Conservation (phyloP, 2,888 invertebrate genomes). For the Leptopilina myrica region DNA sequence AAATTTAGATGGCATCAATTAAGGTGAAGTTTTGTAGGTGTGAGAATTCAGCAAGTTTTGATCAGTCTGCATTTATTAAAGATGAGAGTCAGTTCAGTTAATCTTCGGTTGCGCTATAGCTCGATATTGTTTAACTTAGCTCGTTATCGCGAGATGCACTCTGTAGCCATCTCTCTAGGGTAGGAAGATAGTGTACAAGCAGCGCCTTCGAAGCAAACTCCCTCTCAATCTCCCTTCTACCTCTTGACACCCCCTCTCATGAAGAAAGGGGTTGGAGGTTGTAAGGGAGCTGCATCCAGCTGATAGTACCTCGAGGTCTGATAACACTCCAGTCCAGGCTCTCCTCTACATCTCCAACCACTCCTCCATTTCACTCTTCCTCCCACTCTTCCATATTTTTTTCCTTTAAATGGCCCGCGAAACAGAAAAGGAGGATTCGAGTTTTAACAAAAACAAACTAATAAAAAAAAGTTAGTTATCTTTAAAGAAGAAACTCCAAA, state of each 20-base stretch:
- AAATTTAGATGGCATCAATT: constrained; percentile 22
- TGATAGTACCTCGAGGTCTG: constrained; percentile 73
- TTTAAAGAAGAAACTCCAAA: constrained; percentile 31
- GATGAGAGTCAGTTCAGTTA: constrained; percentile 65
- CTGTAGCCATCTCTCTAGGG: constrained; percentile 74
- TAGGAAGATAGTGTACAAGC: constrained; percentile 67
- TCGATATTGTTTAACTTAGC: constrained; percentile 77
- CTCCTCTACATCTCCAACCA: constrained; percentile 51
- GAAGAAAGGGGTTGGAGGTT: constrained; percentile 56
- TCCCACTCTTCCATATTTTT: constrained; percentile 12
- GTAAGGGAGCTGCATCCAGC: constrained; percentile 74
- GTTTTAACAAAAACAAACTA: constrained; percentile 16
- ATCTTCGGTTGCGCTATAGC: constrained; percentile 73
- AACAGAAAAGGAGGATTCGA: constrained; percentile 24
- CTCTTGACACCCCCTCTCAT: constrained; percentile 15
- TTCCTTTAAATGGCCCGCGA: constrained; percentile 43
- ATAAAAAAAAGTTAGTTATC: constrained; percentile 25
- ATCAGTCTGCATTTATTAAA: constrained; percentile 54
- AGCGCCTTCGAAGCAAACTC: constrained; percentile 64
- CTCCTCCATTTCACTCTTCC: constrained; percentile 52
- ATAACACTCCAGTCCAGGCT: constrained; percentile 74
- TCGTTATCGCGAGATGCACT: constrained; percentile 76
- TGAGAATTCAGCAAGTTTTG: constrained; percentile 44
- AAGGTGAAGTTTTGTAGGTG: constrained; percentile 14
- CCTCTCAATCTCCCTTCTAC: constrained; percentile 39